Base-by-base conservation (phyloP, 2,888 invertebrate species). In the Cerastis leucographa region DNA sequence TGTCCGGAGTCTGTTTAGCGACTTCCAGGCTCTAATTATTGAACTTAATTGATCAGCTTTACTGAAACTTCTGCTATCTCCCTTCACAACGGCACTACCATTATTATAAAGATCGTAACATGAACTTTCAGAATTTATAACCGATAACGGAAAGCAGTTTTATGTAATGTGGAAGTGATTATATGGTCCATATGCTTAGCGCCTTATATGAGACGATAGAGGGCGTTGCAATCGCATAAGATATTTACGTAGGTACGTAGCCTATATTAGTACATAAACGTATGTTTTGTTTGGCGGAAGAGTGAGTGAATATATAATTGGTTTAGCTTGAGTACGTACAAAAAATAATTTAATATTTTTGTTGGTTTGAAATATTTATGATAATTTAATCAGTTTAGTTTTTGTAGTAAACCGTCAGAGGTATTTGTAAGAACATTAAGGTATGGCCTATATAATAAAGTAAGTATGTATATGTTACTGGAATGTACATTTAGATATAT, bases 91-190 rank as follows among this genome's bases (percentile, higher is more conserved):
- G 19, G 0, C n/a, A 22, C 14, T n/a, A 42, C n/a, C 9, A 61
- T 54, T 74, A 40, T 44, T 65, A 71, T 61, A 46, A 46, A 61
- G 17, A 76, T 51, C 69, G 72, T 59, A 68, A 76, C 65, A 22
- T 72, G 44, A 79, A 73, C 62, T 86, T 72, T 70, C 66, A 71
- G 71, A 65, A 78, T 68, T 29, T 64, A 56, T 72, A 77, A 73
- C 42, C n/a, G 64, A 77, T 75, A 82, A 76, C 71, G 73, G 78
- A 83, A 85, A 85, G 49, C 56, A 74, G 74, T 73, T 80, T 81
- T 74, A 89, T 84, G 84, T 81, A 86, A 89, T 78, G 86, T 85
- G 86, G 86, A 88, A 88, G 89, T 84, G 76, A 85, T 86, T 85
- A 72, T 71, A 81, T 83, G 81, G 71, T 80, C 83, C 67, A 75